Conservation (phyloP, 2,113 vertebrate genomes). For the Prinia subflava region DNA sequence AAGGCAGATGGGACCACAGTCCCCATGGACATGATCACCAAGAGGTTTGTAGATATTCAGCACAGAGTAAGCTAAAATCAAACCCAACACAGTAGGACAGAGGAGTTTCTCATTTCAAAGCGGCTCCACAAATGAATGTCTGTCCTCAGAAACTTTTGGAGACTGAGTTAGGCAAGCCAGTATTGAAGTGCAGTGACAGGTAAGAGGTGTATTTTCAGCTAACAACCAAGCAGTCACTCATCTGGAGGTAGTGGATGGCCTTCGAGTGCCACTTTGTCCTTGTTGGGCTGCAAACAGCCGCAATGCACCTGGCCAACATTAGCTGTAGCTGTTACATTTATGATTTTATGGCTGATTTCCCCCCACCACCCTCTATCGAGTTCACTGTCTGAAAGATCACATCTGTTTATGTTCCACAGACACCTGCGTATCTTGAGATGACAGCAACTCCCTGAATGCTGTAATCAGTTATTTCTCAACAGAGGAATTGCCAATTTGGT, state of each 20-base stretch:
- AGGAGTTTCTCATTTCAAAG: neutral
- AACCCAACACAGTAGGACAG: neutral
- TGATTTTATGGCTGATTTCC: slow-evolving; percentile 18
- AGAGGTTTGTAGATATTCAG: neutral
- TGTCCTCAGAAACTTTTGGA: neutral
- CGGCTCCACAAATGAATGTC: neutral
- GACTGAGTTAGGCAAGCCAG: neutral
- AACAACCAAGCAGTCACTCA: neutral
- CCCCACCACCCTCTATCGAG: neutral
- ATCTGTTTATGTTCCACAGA: slow-evolving; percentile 69
- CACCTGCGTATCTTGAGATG: slow-evolving; percentile 70
- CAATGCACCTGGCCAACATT: slow-evolving; percentile 12
- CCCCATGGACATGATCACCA: rapidly evolving
- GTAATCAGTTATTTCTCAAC: slow-evolving; percentile 74
- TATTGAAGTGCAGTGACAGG: neutral
- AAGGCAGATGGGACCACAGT: neutral
- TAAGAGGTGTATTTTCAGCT: neutral
- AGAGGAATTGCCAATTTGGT: slow-evolving; percentile 75
- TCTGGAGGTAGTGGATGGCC: neutral
- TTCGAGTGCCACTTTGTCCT: slow-evolving; percentile 13
- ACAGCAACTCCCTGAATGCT: slow-evolving; percentile 67
- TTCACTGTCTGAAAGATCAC: slow-evolving; percentile 60
- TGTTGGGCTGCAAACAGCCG: neutral
- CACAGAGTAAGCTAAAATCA: neutral
- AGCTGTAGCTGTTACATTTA: slow-evolving; percentile 14